A percentile compares a stretch with the other conserved stretches of the same genome.
These are phyloP conservation scores for Numida meleagris DNA, from an alignment of 2,113 vertebrate genomes.

Conservation along the genomic window DNA sequence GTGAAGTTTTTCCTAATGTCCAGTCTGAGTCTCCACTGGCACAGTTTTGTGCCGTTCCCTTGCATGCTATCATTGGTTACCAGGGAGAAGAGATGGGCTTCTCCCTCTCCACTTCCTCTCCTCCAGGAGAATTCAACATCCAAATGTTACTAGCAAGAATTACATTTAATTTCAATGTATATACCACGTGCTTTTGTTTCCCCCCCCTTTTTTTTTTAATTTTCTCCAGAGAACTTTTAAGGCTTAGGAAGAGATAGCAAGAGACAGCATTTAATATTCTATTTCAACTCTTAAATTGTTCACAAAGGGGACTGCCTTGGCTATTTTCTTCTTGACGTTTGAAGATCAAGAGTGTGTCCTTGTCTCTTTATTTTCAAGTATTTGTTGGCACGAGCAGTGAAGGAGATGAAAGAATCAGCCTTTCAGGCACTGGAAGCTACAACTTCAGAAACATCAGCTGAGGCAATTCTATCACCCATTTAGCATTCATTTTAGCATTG, in stretches of 20 bases:
- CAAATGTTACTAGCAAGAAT: not conserved
- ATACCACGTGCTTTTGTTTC: not conserved
- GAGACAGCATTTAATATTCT: not conserved
- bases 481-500: slow-evolving; percentile 27
- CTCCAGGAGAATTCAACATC: not conserved
- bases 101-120: not conserved
- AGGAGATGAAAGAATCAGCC: slow-evolving; percentile 24
- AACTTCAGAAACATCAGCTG: slow-evolving; percentile 41
- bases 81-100: not conserved
- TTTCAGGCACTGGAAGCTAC: slow-evolving; percentile 61
- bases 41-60: not conserved
- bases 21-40: not conserved
- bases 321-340: slow-evolving; percentile 47
- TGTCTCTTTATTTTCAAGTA: slow-evolving; percentile 44
- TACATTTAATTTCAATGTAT: not conserved
- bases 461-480: slow-evolving; percentile 17
- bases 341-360: slow-evolving; percentile 46
- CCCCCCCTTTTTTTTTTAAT: not conserved
- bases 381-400: slow-evolving; percentile 19
- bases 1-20: not conserved
- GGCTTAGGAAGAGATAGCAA: not conserved
- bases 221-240: not conserved
- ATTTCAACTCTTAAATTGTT: not conserved
- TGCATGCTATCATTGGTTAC: not conserved
- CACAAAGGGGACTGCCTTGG: not conserved